Evolutionary conservation across 2,888 invertebrate genomes (phyloP).

Genomic region (Synergus japonicus): DNA sequence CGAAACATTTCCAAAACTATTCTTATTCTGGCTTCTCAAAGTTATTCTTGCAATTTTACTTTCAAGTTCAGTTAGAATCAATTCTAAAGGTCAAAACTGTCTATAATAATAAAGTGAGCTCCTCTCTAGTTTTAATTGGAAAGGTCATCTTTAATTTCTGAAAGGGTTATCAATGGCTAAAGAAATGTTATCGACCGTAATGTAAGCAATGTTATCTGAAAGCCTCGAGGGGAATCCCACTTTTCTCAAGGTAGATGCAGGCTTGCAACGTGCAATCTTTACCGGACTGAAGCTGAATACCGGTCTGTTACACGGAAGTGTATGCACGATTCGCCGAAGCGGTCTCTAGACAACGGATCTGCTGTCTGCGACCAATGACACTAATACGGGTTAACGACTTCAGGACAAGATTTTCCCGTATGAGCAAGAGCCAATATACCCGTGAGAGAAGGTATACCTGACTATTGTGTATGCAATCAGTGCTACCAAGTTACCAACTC

Average conservation of each 20-base stretch:
- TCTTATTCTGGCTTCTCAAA: neutral
- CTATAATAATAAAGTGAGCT: too few relatives aligned
- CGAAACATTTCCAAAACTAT: neutral
- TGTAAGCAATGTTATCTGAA: constrained; percentile 31
- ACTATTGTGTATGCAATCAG: constrained; percentile 29
- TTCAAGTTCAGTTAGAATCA: too few relatives aligned
- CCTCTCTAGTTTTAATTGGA: neutral
- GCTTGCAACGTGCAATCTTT: constrained; percentile 26
- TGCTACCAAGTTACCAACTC: constrained; percentile 26
- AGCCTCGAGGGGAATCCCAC: constrained; percentile 6
- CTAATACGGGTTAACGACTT: constrained; percentile 62
- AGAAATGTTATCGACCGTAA: constrained; percentile 12
- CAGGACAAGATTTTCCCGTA: constrained; percentile 41
- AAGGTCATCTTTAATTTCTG: constrained; percentile 2
- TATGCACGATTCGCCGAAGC: constrained; percentile 55
- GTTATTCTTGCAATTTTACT: too few relatives aligned
- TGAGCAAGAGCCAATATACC: neutral
- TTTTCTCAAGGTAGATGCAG: constrained; percentile 21
- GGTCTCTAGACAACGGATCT: constrained; percentile 63
- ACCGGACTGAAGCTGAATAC: constrained; percentile 56
- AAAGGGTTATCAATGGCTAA: neutral
- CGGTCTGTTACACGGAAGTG: constrained; percentile 69
- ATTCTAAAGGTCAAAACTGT: too few relatives aligned
- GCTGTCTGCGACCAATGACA: constrained; percentile 65
- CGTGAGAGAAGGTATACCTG: constrained; percentile 20